These are phyloP conservation scores for Eleginops maclovinus DNA, from an alignment of 2,113 vertebrate species.

Conservation along the genomic window DNA sequence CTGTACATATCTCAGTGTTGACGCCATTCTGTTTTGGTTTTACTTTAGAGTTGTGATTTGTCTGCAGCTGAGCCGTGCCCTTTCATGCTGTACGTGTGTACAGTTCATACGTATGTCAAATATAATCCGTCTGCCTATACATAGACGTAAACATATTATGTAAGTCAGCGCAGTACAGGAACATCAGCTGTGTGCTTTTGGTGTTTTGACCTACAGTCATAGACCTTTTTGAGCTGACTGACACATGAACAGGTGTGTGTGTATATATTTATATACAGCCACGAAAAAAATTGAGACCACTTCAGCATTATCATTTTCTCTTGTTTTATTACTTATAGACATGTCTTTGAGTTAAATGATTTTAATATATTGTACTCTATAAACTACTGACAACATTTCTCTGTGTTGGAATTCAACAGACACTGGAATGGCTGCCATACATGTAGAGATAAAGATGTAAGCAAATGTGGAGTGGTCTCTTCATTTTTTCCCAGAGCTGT, in stretches of 20 bases:
- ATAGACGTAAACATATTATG: constrained; percentile 2
- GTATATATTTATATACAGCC: background rate
- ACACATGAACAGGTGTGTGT: no score
- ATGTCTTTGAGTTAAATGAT: no score
- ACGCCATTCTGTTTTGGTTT: background rate
- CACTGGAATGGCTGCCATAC: no score
- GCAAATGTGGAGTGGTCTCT: no score
- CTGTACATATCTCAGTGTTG: background rate
- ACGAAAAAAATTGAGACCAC: no score
- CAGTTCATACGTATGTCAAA: background rate
- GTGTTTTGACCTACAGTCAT: constrained; percentile 34
- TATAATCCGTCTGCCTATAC: background rate
- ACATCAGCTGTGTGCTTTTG: background rate
- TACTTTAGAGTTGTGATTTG: background rate
- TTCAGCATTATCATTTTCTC: no score
- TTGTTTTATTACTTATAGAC: no score
- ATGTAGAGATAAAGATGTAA: no score
- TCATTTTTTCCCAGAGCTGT: no score
- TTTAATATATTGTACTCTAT: no score
- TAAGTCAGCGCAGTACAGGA: constrained; percentile 24
- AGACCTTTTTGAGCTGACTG: background rate
- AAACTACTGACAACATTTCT: no score
- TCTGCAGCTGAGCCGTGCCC: background rate
- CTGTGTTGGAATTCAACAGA: no score
- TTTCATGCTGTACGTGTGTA: background rate